A percentile compares a stretch with the other conserved stretches of the same genome.
Evolutionary conservation across 2,113 vertebrate genomes (phyloP).

Genomic region (Pao palembangensis): DNA sequence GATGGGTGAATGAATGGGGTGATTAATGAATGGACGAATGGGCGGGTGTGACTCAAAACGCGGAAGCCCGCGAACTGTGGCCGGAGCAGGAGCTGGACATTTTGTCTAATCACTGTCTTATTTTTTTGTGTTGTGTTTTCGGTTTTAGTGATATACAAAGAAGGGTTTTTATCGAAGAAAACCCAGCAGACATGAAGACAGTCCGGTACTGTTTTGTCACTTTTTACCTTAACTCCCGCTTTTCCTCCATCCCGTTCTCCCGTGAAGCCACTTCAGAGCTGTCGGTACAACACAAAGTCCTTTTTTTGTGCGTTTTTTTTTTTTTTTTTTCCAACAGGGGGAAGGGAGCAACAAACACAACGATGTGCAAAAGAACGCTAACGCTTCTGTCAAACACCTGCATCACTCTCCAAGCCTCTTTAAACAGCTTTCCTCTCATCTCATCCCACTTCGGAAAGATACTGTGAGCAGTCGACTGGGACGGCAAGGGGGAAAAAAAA

Average conservation of each 20-base stretch:
- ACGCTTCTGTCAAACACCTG: conserved; percentile 26
- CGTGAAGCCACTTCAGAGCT: conserved; percentile 54
- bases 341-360: neutral
- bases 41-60: conserved; percentile 32
- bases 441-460: conserved; percentile 39
- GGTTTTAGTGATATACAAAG: conserved; percentile 52
- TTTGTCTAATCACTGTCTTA: conserved; percentile 60
- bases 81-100: conserved; percentile 48
- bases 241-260: conserved; percentile 43
- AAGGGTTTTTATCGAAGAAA: conserved; percentile 34
- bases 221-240: conserved; percentile 41
- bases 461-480: conserved; percentile 13
- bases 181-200: conserved; percentile 70
- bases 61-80: conserved; percentile 29
- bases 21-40: conserved; percentile 32
- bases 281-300: conserved; percentile 69
- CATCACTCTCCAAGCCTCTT: conserved; percentile 32
- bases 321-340: conserved; percentile 9
- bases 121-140: conserved; percentile 17
- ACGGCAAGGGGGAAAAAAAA: conserved; percentile 29
- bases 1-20: conserved; percentile 32
- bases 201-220: conserved; percentile 75
- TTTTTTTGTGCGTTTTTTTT: conserved; percentile 14
- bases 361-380: conserved; percentile 31
- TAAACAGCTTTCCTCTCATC: conserved; percentile 29